phyloP scores from a whole-genome alignment of 2,797 vertebrate genomes.

The Alexandromys oeconomus region DNA sequence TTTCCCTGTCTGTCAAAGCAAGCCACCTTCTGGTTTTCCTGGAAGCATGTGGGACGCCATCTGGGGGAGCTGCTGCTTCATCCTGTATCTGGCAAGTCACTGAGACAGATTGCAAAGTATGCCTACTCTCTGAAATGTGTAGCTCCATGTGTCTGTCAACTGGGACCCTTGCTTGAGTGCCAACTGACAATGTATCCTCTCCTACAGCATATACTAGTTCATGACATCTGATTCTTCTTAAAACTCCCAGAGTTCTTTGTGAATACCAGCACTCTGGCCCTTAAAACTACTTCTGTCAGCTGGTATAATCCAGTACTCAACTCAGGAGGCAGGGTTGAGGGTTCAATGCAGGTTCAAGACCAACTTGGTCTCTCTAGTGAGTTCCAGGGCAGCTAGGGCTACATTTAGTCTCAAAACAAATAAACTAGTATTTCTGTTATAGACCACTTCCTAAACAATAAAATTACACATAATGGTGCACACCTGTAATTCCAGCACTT shows the following conservation, averaged over 20 bases:
- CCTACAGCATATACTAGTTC: slow-evolving; percentile 34
- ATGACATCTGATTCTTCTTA: slow-evolving; percentile 17
- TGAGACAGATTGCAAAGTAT: slow-evolving; percentile 73
- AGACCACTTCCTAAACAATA: background rate
- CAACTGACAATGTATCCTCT: slow-evolving; percentile 58
- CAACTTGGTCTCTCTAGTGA: background rate
- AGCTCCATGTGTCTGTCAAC: slow-evolving; percentile 68
- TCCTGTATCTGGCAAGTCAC: slow-evolving; percentile 70
- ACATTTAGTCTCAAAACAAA: background rate
- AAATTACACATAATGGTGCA: background rate
- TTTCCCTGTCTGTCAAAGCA: slow-evolving; percentile 75
- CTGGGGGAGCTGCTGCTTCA: slow-evolving; percentile 78
- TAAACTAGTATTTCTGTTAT: background rate
- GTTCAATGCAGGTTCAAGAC: background rate
- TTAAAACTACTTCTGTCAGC: background rate
- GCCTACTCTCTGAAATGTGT: slow-evolving; percentile 61
- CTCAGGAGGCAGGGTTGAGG: background rate
- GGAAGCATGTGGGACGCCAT: slow-evolving; percentile 78
- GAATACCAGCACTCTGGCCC: background rate
- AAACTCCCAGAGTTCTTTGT: background rate
- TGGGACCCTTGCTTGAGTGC: slow-evolving; percentile 51
- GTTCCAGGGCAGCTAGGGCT: background rate
- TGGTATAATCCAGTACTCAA: background rate
- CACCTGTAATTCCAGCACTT: background rate
- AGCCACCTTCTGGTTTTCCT: slow-evolving; percentile 77